Evolutionary conservation across 2,888 invertebrate species (phyloP).

Genomic region (Nomada fucata): DNA sequence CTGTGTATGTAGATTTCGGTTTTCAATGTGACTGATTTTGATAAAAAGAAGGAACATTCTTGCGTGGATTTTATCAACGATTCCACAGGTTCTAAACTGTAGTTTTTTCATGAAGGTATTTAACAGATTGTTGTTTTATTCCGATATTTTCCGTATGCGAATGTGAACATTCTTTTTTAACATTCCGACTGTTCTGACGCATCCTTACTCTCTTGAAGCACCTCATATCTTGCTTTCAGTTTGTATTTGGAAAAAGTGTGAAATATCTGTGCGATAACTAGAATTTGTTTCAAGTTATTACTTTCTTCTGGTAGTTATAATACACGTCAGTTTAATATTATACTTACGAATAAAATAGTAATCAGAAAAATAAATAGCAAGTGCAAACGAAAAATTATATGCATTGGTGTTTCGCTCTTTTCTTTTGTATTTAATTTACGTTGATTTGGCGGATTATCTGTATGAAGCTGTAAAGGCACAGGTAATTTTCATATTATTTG

Average conservation of each 20-base stretch:
- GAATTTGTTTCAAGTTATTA: background rate
- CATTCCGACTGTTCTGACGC: slow-evolving; percentile 15
- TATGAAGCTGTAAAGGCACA: slow-evolving; percentile 44
- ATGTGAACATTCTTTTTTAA: slow-evolving; percentile 12
- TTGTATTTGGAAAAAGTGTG: background rate
- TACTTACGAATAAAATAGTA: background rate
- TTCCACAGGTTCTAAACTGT: slow-evolving; percentile 23
- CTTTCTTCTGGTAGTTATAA: background rate
- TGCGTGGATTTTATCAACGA: slow-evolving; percentile 35
- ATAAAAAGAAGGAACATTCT: background rate
- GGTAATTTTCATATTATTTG: slow-evolving; percentile 36
- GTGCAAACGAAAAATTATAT: background rate
- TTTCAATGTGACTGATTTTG: slow-evolving; percentile 43
- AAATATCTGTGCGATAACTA: background rate
- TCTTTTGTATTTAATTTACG: slow-evolving; percentile 1
- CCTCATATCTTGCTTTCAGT: background rate
- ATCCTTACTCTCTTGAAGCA: slow-evolving; percentile 4
- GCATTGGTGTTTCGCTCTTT: background rate
- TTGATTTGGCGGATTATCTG: slow-evolving; percentile 40
- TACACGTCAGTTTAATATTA: background rate
- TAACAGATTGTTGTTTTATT: slow-evolving; percentile 35
- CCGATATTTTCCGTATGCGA: slow-evolving; percentile 6
- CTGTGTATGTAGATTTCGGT: slow-evolving; percentile 34
- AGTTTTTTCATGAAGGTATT: slow-evolving; percentile 65
- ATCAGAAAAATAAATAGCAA: background rate